A percentile compares a stretch with the other conserved stretches of the same genome.
phyloP scores from a whole-genome alignment of 1,140 invertebrate species.

The Drosophila persimilis region DNA sequence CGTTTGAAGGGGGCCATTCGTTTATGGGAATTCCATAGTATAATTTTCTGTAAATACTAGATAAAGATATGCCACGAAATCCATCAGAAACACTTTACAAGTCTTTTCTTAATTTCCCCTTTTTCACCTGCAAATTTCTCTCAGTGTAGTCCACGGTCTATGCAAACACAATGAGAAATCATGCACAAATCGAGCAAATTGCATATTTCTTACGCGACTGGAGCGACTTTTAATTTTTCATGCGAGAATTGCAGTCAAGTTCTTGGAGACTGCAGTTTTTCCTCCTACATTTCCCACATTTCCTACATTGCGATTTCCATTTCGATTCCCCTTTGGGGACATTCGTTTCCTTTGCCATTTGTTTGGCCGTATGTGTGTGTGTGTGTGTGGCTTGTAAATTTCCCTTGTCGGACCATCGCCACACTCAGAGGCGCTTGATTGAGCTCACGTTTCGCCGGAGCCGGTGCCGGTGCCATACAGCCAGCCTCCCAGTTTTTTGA shows the following conservation, averaged over 20 bases:
- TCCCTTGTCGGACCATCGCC: constrained; percentile 63
- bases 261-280: constrained; percentile 11
- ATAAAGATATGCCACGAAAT: not conserved
- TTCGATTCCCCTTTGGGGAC: constrained; percentile 41
- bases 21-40: no score
- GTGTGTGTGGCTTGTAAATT: constrained; percentile 74
- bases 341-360: constrained; percentile 34
- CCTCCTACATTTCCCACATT: constrained; percentile 7
- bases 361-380: constrained; percentile 29
- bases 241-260: constrained; percentile 55
- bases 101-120: no score
- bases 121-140: constrained; percentile 4
- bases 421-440: constrained; percentile 68
- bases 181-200: constrained; percentile 71
- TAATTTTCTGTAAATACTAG: no score
- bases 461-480: no score
- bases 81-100: no score
- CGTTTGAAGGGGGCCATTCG: no score
- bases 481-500: constrained; percentile 19
- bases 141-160: constrained; percentile 8
- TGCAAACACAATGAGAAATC: constrained; percentile 55
- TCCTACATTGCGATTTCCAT: constrained; percentile 35
- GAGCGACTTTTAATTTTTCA: constrained; percentile 70
- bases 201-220: constrained; percentile 59
- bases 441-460: constrained; percentile 66